A percentile compares a stretch with the other conserved stretches of the same genome.
Conservation (phyloP, 2,888 invertebrate species). For the Anthoptus insignis region DNA sequence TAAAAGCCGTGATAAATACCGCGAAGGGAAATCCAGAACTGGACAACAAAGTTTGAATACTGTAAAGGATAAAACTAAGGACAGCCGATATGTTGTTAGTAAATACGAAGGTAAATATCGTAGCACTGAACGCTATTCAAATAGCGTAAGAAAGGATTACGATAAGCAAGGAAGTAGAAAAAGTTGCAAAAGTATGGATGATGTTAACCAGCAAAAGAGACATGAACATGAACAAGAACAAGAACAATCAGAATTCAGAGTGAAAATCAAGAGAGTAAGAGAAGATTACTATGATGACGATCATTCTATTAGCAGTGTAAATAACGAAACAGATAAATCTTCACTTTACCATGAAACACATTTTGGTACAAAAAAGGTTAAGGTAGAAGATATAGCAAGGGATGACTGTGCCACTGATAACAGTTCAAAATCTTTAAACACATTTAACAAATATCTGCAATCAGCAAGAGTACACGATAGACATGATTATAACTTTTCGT, state of each 20-base stretch:
- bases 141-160: background rate
- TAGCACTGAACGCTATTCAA: background rate
- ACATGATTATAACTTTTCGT: background rate
- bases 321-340: background rate
- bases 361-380: background rate
- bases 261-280: background rate
- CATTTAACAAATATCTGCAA: background rate
- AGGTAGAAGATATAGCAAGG: background rate
- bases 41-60: background rate
- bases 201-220: background rate
- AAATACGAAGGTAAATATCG: background rate
- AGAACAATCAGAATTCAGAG: background rate
- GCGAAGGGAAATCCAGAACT: background rate
- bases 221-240: constrained; percentile 3
- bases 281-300: background rate
- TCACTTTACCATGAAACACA: background rate
- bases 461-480: background rate
- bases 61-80: background rate
- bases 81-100: background rate
- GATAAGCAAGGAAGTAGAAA: background rate
- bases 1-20: background rate
- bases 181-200: background rate
- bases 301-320: background rate
- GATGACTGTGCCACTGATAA: background rate
- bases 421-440: background rate